Percentiles rank a stretch among this genome's conserved stretches.
Evolutionary conservation across 2,888 invertebrate species (phyloP).

Genomic region (Adela reaumurella): DNA sequence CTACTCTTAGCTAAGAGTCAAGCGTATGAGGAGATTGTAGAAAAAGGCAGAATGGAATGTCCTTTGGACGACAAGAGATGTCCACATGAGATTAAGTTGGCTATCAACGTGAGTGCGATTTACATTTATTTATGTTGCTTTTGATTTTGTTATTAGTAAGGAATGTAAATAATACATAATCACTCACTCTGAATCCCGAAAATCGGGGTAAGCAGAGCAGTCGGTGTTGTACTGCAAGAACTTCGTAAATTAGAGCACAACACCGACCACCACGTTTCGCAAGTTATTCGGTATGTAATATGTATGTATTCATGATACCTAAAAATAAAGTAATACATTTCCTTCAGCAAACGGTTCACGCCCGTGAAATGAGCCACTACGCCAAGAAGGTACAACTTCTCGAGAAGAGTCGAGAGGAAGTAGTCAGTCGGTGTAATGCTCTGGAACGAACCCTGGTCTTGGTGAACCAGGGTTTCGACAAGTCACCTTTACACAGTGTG

Average conservation of each 20-base stretch:
- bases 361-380: conserved; percentile 27
- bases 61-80: conserved; percentile 27
- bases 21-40: conserved; percentile 35
- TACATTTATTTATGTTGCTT: no score
- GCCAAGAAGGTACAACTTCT: conserved; percentile 26
- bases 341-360: conserved; percentile 28
- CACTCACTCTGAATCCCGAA: no score
- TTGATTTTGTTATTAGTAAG: no score
- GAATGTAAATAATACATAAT: no score
- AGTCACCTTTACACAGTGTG: conserved; percentile 10
- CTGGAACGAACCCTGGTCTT: conserved; percentile 33
- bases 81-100: conserved; percentile 30
- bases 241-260: no score
- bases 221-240: no score
- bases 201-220: no score
- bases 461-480: conserved; percentile 32
- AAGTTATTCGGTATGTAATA: no score
- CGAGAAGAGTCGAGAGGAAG: conserved; percentile 25
- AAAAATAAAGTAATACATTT: no score
- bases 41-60: conserved; percentile 30
- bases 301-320: no score
- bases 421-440: conserved; percentile 26
- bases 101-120: conserved; percentile 29
- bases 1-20: conserved; percentile 34
- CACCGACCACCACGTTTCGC: no score